Conservation (phyloP, 2,113 vertebrate genomes). For the Taxidea taxus region DNA sequence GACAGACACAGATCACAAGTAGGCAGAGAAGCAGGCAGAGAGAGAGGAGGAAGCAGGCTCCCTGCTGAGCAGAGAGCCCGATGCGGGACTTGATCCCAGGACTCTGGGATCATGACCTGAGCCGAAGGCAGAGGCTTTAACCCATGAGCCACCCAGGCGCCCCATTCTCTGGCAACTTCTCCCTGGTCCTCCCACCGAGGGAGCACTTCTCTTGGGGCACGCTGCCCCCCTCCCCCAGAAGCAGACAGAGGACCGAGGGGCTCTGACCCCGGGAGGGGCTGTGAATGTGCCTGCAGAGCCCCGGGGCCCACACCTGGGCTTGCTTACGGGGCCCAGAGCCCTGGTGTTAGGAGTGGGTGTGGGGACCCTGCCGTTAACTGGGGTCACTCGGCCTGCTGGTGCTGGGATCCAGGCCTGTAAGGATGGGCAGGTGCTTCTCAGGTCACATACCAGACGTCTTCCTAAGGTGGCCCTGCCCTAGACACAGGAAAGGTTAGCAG, state of each 20-base stretch:
- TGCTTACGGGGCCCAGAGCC: not conserved
- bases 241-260: accelerated
- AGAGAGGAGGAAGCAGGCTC: too few relatives aligned
- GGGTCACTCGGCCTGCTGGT: not conserved
- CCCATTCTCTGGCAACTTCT: too few relatives aligned
- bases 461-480: not conserved
- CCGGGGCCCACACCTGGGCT: accelerated
- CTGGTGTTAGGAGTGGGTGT: not conserved
- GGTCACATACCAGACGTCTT: not conserved
- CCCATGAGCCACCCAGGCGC: too few relatives aligned
- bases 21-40: too few relatives aligned
- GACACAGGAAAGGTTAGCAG: not conserved
- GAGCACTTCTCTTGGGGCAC: accelerated
- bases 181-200: not conserved
- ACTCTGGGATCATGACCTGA: too few relatives aligned
- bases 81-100: too few relatives aligned
- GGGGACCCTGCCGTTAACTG: not conserved
- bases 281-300: accelerated
- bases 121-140: too few relatives aligned
- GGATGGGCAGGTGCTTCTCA: not conserved
- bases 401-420: not conserved
- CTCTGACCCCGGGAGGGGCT: accelerated
- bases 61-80: too few relatives aligned
- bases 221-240: accelerated
- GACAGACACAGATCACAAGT: too few relatives aligned